Evolutionary conservation across 2,888 invertebrate genomes (phyloP).

Genomic region (Stenotaenia linearis): DNA sequence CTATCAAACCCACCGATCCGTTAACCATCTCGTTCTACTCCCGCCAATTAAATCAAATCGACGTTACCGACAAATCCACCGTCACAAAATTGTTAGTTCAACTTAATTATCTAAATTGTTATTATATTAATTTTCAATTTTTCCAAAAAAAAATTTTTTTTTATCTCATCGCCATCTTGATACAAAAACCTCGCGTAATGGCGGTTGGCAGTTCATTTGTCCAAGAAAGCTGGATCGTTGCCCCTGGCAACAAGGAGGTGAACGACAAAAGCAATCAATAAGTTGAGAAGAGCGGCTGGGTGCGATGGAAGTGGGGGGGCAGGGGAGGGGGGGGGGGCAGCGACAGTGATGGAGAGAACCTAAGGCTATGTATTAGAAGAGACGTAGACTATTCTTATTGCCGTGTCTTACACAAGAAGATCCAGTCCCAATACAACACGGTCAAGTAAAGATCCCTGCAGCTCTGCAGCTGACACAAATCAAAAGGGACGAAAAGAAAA

Average conservation of each 20-base stretch:
- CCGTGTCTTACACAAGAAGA: not conserved
- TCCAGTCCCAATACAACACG: not conserved
- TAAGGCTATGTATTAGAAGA: not conserved
- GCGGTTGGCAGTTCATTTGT: not conserved
- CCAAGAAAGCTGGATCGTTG: conserved; percentile 5
- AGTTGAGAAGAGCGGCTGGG: not conserved
- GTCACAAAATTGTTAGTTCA: no score
- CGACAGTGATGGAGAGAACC: not conserved
- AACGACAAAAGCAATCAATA: conserved; percentile 20
- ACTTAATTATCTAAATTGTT: no score
- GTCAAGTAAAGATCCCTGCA: not conserved
- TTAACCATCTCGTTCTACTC: no score
- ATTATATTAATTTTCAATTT: no score
- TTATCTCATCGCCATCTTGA: not conserved
- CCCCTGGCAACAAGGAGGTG: not conserved
- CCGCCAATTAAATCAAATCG: no score
- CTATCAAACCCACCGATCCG: no score
- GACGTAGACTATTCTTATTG: not conserved
- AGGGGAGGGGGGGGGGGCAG: no score
- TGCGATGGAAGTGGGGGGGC: not conserved
- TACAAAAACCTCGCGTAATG: not conserved
- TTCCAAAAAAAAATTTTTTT: no score
- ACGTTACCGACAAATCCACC: no score
- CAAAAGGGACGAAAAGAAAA: not conserved
- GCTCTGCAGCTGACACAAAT: not conserved